phyloP scores from a whole-genome alignment of 2,797 vertebrate species.

The Bradypodion pumilum region DNA sequence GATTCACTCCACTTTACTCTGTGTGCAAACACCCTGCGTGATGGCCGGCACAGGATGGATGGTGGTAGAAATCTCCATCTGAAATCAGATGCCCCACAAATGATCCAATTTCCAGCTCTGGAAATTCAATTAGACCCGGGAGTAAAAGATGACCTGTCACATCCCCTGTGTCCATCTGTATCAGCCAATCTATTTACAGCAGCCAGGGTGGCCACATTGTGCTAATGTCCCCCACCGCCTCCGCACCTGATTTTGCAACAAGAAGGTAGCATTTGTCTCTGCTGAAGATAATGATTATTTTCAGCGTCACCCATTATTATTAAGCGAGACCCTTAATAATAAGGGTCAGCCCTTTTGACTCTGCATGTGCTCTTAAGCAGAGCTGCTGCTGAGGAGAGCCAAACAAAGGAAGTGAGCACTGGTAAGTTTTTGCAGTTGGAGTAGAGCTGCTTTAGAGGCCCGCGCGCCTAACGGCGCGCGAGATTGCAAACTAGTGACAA shows the following conservation, averaged over 20 bases:
- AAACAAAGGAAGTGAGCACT: too few relatives aligned
- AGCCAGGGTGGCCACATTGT: slow-evolving; percentile 33
- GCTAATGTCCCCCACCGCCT: slow-evolving; percentile 26
- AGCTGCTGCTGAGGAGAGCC: too few relatives aligned
- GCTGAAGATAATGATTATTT: slow-evolving; percentile 22
- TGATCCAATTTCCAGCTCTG: slow-evolving; percentile 59
- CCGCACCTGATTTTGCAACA: slow-evolving; percentile 27
- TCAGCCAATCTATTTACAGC: slow-evolving; percentile 48
- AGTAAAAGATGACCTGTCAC: slow-evolving; percentile 64
- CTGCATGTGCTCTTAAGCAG: too few relatives aligned
- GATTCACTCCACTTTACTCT: slow-evolving; percentile 21
- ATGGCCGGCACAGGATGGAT: too few relatives aligned
- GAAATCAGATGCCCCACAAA: slow-evolving; percentile 59
- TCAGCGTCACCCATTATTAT: slow-evolving; percentile 16
- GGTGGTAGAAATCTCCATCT: slow-evolving; percentile 63
- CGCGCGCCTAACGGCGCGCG: too few relatives aligned
- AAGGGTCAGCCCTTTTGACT: too few relatives aligned
- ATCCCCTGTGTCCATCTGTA: slow-evolving; percentile 36
- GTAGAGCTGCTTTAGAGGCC: too few relatives aligned
- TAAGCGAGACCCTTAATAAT: slow-evolving; percentile 41
- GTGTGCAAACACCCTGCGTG: too few relatives aligned
- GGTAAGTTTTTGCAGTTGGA: too few relatives aligned
- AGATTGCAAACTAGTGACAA: too few relatives aligned
- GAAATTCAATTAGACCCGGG: slow-evolving; percentile 64
- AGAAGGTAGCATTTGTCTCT: slow-evolving; percentile 33